These are phyloP conservation scores for Arctocebus calabarensis DNA, from an alignment of 2,797 vertebrate species.

Conservation along the genomic window DNA sequence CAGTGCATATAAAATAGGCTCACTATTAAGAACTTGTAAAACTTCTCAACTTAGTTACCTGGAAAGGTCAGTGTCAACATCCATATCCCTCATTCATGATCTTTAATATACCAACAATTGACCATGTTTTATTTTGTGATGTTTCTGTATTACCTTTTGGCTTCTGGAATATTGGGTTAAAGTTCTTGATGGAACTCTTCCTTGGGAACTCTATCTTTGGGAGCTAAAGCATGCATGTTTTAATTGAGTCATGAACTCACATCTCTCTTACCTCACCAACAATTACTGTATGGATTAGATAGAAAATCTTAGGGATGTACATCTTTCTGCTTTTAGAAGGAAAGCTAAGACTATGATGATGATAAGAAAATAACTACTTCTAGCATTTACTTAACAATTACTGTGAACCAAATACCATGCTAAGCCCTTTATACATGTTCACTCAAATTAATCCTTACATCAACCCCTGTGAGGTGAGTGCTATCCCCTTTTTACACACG, in stretches of 20 bases:
- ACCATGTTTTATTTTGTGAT: constrained; percentile 57
- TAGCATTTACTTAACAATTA: constrained; percentile 56
- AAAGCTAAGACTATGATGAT: neutral
- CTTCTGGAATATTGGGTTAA: constrained; percentile 12
- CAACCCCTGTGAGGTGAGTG: neutral
- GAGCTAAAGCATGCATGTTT: constrained; percentile 31
- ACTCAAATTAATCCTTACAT: constrained; percentile 57
- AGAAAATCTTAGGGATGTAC: constrained; percentile 14
- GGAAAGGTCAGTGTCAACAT: constrained; percentile 58
- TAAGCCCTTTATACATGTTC: constrained; percentile 1
- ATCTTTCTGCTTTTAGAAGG: constrained; percentile 61
- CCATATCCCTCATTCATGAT: neutral
- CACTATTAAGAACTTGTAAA: constrained; percentile 70
- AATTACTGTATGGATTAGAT: constrained; percentile 55
- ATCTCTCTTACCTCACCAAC: constrained; percentile 28
- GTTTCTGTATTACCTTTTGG: constrained; percentile 25
- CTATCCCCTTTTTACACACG: constrained; percentile 34
- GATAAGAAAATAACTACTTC: constrained; percentile 51
- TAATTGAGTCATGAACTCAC: constrained; percentile 39
- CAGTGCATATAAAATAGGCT: constrained; percentile 71
- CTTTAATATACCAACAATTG: constrained; percentile 53
- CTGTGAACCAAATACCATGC: neutral
- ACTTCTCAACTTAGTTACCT: constrained; percentile 71
- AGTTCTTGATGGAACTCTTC: constrained; percentile 32
- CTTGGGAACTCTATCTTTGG: constrained; percentile 31